These are phyloP conservation scores for Nipponia nippon DNA, from an alignment of 2,113 vertebrate species.

Conservation along the genomic window DNA sequence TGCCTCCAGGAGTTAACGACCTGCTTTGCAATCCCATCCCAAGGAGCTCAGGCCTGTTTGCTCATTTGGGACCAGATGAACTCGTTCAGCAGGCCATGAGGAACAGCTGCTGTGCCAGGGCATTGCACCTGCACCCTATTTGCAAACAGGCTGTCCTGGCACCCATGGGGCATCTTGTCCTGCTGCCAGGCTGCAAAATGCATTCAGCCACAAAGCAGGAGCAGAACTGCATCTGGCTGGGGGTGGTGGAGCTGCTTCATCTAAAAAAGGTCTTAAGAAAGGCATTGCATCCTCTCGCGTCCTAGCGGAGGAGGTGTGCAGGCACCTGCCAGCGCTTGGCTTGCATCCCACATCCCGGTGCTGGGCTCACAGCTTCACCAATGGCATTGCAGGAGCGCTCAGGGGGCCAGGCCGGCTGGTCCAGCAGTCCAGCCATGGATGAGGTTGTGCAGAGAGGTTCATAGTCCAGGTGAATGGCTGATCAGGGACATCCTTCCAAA, in stretches of 20 bases:
- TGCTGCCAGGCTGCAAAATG: neutral
- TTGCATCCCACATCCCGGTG: neutral
- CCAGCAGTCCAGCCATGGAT: neutral
- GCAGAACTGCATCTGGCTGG: neutral
- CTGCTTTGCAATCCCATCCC: neutral
- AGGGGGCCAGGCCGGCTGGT: neutral
- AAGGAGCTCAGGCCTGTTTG: neutral
- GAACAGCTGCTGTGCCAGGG: neutral
- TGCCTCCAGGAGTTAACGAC: fast-evolving
- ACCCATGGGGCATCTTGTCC: neutral
- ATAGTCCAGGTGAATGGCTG: fast-evolving
- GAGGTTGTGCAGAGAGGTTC: neutral
- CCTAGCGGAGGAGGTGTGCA: neutral
- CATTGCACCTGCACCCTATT: neutral
- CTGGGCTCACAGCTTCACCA: neutral
- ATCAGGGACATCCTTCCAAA: neutral
- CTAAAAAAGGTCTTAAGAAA: neutral
- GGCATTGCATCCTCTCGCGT: neutral
- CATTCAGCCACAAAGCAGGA: neutral
- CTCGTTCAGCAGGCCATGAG: neutral
- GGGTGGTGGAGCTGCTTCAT: neutral
- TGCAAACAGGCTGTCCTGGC: neutral
- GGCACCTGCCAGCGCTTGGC: neutral
- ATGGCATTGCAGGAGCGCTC: neutral
- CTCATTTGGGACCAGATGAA: neutral